Evolutionary conservation across 2,113 vertebrate species (phyloP), one percentile per base, ranked within the genome.

Genomic region (Reinhardtius hippoglossoides): DNA sequence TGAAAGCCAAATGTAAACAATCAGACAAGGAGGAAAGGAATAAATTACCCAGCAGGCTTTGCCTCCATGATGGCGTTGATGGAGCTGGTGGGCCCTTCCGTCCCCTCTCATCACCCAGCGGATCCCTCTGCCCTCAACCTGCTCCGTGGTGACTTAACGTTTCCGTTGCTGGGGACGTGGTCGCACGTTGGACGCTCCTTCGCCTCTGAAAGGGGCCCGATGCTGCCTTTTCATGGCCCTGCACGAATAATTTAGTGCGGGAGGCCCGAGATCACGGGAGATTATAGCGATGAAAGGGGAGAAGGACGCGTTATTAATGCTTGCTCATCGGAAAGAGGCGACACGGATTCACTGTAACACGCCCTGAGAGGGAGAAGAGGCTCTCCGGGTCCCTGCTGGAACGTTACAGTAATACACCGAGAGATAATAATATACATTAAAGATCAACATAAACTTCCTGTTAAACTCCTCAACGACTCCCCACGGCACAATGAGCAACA

Each of bases 261-360:
- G 88, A 88, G 84, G 89, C 87, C 85, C 76, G 31, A 79, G 84
- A 87, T 88, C 71, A 66, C 67, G 78, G 86, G 71, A 91, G 87
- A 88, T 89, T 88, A 89, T 59, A 66, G 77, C 80, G 26, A 15
- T 78, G 79, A 89, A 89, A 85, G 55, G 80, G 70, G 87, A 85
- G 54, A 77, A 75, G 77, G 82, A 89, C 83, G 77, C 84, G 80
- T 89, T 85, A 89, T 88, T 89, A 87, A 89, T 87, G 87, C 83
- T 81, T 48, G 66, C 73, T 86, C 70, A 82, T 84, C 78, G 52
- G 73, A 42, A 2, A 13, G 12, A 42, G 40, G 40, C 44, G 16
- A 48, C 44, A 13, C 0, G 44, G 44, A 48, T 48, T 48, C 44
- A n/a, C 50, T n/a, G 18, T 14, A 15, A 21, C 50, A 15, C 20